Base-by-base conservation (phyloP, 2,888 invertebrate species). In the Shargacucullia verbasci region DNA sequence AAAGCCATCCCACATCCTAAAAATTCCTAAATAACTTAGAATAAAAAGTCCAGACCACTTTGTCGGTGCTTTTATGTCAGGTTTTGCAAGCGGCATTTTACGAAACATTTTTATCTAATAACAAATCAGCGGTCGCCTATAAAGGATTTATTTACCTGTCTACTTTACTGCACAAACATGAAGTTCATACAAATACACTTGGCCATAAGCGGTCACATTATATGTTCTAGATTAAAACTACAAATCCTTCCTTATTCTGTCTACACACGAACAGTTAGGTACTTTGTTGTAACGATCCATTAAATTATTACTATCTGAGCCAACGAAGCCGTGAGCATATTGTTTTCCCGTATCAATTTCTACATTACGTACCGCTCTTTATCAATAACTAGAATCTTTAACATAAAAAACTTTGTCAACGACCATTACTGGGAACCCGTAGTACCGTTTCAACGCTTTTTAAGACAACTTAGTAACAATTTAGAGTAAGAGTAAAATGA, bases 401-500 rank as follows among this genome's bases (percentile, higher is more conserved):
- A 73, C 79, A 78, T 78, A 81, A 84, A 84, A 74, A 83, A 79
- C 73, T 78, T 82, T 76, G 81, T 82, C 82, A 82, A 80, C 78
- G 76, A 68, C 81, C 76, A 82, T 84, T 82, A 84, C 63, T 54
- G 31, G 49, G 50, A 67, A 62, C 53, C 64, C 60, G 65, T 74
- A 64, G 59, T 79, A 80, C 75, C 70, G 76, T 84, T 84, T 78
- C 70, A 72, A 80, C 70, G 78, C 82, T 82, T 85, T 27, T 86
- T 79, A 86, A 81, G 67, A 75, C 65, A 77, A 78, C 70, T 83
- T 65, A 76, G 82, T 79, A 78, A 82, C 80, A 78, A 75, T 81
- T 80, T 76, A 71, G 72, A 70, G 65, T 79, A 77, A 20, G 76
- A 78, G 79, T 77, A 77, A 82, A 84, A 77, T 60, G 77, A 75